Percentiles rank a stretch among this genome's conserved stretches.
phyloP scores from a whole-genome alignment of 2,797 vertebrate species.

The Eutrigla gurnardus region DNA sequence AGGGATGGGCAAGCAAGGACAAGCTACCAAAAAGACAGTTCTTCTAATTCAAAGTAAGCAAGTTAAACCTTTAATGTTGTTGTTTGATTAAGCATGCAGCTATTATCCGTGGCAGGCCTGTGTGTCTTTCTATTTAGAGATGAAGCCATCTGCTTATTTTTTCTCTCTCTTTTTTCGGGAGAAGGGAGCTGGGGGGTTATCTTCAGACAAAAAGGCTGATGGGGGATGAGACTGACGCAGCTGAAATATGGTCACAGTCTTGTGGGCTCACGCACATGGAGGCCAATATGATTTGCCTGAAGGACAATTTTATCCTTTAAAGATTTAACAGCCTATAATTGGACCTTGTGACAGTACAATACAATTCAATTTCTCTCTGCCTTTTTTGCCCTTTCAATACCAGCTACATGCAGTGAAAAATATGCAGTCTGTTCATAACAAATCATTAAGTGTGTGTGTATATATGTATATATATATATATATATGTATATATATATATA shows the following conservation, averaged over 20 bases:
- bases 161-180: not conserved
- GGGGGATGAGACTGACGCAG: not conserved
- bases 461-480: conserved; percentile 9
- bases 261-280: conserved; percentile 12
- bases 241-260: conserved; percentile 46
- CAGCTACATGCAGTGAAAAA: not conserved
- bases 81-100: conserved; percentile 48
- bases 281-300: not conserved
- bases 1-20: conserved; percentile 14
- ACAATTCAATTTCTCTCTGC: not conserved
- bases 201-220: conserved; percentile 46
- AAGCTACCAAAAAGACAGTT: conserved; percentile 21
- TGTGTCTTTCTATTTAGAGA: conserved; percentile 54
- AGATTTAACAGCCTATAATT: conserved; percentile 14
- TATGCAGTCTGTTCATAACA: conserved; percentile 29
- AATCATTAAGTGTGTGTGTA: conserved; percentile 4
- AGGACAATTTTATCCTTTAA: conserved; percentile 18
- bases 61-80: conserved; percentile 42
- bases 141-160: conserved; percentile 52
- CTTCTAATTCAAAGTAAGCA: conserved; percentile 31
- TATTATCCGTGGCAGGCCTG: conserved; percentile 52
- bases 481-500: not conserved
- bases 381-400: not conserved
- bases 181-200: conserved; percentile 13
- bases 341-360: not conserved